These are phyloP conservation scores for Rhinoraja longicauda DNA, from an alignment of 2,797 vertebrate genomes.

Conservation along the genomic window DNA sequence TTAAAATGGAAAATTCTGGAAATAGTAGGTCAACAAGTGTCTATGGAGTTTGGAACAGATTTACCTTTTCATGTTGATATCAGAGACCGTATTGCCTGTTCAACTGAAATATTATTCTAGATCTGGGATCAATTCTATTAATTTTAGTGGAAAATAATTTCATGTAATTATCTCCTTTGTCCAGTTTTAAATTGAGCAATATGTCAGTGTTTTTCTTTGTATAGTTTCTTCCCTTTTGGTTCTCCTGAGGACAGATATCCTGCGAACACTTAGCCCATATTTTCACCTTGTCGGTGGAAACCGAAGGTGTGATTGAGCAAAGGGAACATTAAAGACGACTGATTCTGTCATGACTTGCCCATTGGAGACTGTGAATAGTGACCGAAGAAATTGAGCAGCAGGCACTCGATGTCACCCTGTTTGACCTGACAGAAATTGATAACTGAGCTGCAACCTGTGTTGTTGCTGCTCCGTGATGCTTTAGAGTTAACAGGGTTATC, in stretches of 20 bases:
- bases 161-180: neutral
- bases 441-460: neutral
- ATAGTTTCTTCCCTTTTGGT: neutral
- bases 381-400: neutral
- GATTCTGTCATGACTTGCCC: neutral
- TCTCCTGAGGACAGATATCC: no score
- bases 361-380: neutral
- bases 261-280: neutral
- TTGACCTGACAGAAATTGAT: neutral
- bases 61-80: no score
- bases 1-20: no score
- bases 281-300: neutral
- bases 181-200: neutral
- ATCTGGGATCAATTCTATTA: no score
- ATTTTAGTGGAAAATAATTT: neutral
- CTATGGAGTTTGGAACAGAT: no score
- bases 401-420: neutral
- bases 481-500: neutral
- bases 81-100: neutral
- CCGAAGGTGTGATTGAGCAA: neutral
- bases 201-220: neutral
- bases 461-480: neutral
- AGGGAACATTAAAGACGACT: neutral
- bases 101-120: neutral
- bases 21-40: no score